phyloP scores from a whole-genome alignment of 2,797 vertebrate genomes.

The Cichlasoma orientale region DNA sequence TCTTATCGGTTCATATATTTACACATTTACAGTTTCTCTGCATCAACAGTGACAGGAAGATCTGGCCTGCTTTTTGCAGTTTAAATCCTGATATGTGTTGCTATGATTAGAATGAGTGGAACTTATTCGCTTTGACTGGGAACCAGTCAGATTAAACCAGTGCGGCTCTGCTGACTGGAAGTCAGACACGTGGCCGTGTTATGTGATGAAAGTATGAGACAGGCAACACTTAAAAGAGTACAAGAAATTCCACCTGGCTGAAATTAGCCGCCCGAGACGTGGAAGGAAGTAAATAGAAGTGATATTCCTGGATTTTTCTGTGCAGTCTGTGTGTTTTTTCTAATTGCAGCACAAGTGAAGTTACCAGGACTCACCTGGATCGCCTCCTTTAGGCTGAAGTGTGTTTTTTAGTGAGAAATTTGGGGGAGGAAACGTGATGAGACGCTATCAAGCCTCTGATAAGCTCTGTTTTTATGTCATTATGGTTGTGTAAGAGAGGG shows the following conservation, averaged over 20 bases:
- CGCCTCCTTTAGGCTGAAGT: not conserved
- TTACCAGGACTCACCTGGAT: not conserved
- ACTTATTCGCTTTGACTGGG: constrained; percentile 10
- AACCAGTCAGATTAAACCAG: constrained; percentile 28
- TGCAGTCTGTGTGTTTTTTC: constrained; percentile 10
- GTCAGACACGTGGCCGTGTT: not conserved
- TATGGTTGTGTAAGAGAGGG: not conserved
- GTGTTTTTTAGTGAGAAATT: constrained; percentile 7
- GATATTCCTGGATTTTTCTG: not conserved
- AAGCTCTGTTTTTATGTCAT: not conserved
- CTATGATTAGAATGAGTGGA: not conserved
- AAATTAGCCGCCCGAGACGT: not conserved
- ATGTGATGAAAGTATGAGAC: constrained; percentile 7
- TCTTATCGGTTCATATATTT: not conserved
- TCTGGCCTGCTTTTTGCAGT: not conserved
- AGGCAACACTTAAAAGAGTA: not conserved
- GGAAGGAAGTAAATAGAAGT: not conserved
- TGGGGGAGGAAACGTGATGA: not conserved
- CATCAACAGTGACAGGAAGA: not conserved
- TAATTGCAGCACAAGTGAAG: not conserved
- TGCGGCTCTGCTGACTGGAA: constrained; percentile 1
- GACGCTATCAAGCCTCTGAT: not conserved
- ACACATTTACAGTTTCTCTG: not conserved
- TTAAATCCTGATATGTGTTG: not conserved
- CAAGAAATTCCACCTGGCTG: not conserved